These are phyloP conservation scores for Calypte anna DNA, from an alignment of 2,113 vertebrate species.

Conservation along the genomic window DNA sequence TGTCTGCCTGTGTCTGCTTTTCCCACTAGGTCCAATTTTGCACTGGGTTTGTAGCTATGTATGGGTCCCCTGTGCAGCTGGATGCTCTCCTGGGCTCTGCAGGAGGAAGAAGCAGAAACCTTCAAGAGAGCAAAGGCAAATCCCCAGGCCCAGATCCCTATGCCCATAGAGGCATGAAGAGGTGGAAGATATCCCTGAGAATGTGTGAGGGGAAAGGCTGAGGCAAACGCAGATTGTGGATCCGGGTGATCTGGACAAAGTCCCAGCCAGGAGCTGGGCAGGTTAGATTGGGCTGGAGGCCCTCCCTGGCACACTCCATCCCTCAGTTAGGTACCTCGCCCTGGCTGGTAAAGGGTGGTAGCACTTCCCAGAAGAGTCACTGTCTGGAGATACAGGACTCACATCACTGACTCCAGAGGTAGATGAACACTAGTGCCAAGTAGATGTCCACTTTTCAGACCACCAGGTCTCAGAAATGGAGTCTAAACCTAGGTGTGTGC, in stretches of 20 bases:
- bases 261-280: background rate
- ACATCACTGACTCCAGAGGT: conserved; percentile 9
- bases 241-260: fast-evolving
- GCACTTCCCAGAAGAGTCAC: background rate
- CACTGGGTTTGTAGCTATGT: background rate
- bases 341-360: background rate
- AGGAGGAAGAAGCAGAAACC: background rate
- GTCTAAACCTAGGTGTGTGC: background rate
- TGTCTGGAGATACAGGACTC: background rate
- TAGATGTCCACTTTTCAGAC: background rate
- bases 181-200: background rate
- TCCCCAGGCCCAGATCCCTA: background rate
- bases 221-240: background rate
- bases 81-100: background rate
- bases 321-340: background rate
- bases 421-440: background rate
- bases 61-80: background rate
- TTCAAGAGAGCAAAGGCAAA: background rate
- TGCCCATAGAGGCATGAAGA: fast-evolving
- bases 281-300: background rate
- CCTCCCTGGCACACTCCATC: background rate
- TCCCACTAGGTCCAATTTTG: background rate
- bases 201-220: background rate
- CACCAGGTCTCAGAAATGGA: background rate
- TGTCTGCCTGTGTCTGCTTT: background rate